Conservation (phyloP, 2,113 vertebrate genomes). For the Eptatretus burgeri region DNA sequence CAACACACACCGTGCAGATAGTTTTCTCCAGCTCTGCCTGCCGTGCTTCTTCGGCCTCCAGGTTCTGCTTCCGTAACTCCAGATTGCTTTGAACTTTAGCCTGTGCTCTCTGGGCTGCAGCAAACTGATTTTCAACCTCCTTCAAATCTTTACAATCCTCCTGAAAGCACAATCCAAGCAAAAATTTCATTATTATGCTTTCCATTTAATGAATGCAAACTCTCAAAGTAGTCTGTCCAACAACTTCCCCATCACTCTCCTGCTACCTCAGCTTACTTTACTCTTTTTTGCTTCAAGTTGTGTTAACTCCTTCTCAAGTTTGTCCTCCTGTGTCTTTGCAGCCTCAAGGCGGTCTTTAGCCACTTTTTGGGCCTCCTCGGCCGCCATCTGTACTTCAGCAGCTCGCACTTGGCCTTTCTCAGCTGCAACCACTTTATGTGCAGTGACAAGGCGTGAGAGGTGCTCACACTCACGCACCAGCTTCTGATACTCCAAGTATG, state of each 20-base stretch:
- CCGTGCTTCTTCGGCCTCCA: constrained; percentile 40
- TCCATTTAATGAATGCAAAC: constrained; percentile 2
- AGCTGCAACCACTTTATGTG: constrained; percentile 43
- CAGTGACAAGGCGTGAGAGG: constrained; percentile 33
- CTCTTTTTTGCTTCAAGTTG: neutral
- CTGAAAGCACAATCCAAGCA: constrained; percentile 15
- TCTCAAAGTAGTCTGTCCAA: neutral
- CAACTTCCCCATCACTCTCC: constrained; percentile 29
- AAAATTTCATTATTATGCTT: no score
- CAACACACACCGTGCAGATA: no score
- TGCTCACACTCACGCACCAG: constrained; percentile 39
- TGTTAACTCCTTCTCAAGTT: no score
- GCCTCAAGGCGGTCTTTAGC: constrained; percentile 16
- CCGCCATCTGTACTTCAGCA: constrained; percentile 21
- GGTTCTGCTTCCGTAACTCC: constrained; percentile 49
- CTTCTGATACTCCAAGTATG: constrained; percentile 69
- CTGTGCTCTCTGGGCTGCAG: constrained; percentile 35
- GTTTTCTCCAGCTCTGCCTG: constrained; percentile 19
- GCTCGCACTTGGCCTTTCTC: constrained; percentile 40
- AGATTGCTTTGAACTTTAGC: constrained; percentile 44
- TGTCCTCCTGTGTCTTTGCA: no score
- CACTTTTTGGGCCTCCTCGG: constrained; percentile 27
- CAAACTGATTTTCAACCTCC: constrained; percentile 29
- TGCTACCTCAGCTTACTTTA: constrained; percentile 14
- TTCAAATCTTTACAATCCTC: constrained; percentile 25